A percentile compares a stretch with the other conserved stretches of the same genome.
Conservation (phyloP, 1,140 invertebrate species). For the Dolichoris vasculosae region DNA sequence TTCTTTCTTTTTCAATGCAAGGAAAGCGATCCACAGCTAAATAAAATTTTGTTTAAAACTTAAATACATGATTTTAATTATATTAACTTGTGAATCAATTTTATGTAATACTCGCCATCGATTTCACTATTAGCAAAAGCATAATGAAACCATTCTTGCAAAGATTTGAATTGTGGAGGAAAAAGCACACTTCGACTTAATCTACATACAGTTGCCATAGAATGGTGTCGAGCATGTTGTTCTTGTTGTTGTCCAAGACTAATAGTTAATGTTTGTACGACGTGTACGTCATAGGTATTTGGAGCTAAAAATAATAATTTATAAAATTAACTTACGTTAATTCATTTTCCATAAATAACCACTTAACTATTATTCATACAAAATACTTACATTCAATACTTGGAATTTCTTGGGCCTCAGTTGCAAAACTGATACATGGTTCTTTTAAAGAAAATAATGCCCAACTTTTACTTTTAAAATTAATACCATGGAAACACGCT, state of each 20-base stretch:
- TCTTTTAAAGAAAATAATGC: slow-evolving; percentile 95
- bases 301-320: slow-evolving; percentile 59
- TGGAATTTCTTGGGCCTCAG: slow-evolving; percentile 91
- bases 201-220: slow-evolving; percentile 94
- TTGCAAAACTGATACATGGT: slow-evolving; percentile 95
- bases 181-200: slow-evolving; percentile 93
- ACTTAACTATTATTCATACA: too few relatives aligned
- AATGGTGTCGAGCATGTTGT: slow-evolving; percentile 84
- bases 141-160: slow-evolving; percentile 98
- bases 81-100: background rate
- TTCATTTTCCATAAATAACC: background rate
- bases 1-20: slow-evolving; percentile 83
- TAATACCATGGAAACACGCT: slow-evolving; percentile 97
- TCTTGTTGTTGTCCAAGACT: slow-evolving; percentile 84
- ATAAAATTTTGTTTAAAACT: background rate
- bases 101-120: slow-evolving; percentile 80
- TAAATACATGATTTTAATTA: background rate
- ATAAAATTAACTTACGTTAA: background rate
- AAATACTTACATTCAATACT: slow-evolving; percentile 78
- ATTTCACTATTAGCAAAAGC: slow-evolving; percentile 95
- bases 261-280: slow-evolving; percentile 92
- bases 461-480: slow-evolving; percentile 98
- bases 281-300: slow-evolving; percentile 78
- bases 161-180: slow-evolving; percentile 94
- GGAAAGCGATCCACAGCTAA: slow-evolving; percentile 93